Evolutionary conservation across 2,888 invertebrate genomes (phyloP).

Genomic region (Cremastinae sp.): DNA sequence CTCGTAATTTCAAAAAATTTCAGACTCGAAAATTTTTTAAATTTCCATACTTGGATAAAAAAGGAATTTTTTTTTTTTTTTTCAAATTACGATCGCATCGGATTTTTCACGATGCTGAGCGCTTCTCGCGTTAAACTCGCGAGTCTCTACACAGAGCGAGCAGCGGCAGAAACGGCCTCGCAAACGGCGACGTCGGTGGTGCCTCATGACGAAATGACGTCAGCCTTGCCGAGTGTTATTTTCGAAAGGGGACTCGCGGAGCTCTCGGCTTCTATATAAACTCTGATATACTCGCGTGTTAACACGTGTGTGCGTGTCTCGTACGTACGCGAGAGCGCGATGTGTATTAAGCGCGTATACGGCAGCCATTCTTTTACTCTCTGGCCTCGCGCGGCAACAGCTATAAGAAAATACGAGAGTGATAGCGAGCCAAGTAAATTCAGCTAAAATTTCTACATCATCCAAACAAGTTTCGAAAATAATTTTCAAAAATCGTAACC

Average conservation of each 20-base stretch:
- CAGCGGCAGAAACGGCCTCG: slow-evolving; percentile 82
- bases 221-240: slow-evolving; percentile 79
- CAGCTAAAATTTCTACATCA: background rate
- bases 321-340: background rate
- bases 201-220: slow-evolving; percentile 76
- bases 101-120: slow-evolving; percentile 32
- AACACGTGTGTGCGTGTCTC: background rate
- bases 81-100: too few species aligned
- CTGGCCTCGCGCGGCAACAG: slow-evolving; percentile 47
- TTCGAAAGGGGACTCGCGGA: slow-evolving; percentile 78
- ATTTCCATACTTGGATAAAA: too few species aligned
- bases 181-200: slow-evolving; percentile 81
- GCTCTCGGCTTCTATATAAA: slow-evolving; percentile 56
- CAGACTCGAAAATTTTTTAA: too few species aligned
- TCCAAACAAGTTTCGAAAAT: too few species aligned
- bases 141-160: slow-evolving; percentile 80
- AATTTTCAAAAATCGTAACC: too few species aligned
- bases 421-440: slow-evolving; percentile 4
- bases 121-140: slow-evolving; percentile 84
- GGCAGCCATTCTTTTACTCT: slow-evolving; percentile 19
- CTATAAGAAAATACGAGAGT: slow-evolving; percentile 35
- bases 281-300: background rate
- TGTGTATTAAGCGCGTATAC: background rate
- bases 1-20: too few species aligned
- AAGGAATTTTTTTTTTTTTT: too few species aligned